phyloP scores from a whole-genome alignment of 2,113 vertebrate species.

The Fulica atra region DNA sequence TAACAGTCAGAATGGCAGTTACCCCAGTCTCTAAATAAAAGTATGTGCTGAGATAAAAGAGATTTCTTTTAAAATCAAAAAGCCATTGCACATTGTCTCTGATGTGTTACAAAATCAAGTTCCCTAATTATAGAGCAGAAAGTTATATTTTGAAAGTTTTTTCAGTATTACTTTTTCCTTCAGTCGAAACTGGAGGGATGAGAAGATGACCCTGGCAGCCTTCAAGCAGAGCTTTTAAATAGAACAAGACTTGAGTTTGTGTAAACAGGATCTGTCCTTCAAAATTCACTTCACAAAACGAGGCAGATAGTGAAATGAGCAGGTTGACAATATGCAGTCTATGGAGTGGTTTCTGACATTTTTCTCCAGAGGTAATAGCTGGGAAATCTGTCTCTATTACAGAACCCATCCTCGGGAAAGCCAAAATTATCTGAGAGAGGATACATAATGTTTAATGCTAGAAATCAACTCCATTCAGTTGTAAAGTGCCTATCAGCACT shows the following conservation, averaged over 20 bases:
- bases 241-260: background rate
- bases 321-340: background rate
- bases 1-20: background rate
- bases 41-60: background rate
- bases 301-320: background rate
- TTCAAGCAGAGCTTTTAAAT: background rate
- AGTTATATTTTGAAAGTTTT: background rate
- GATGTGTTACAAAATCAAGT: background rate
- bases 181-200: background rate
- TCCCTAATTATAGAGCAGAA: background rate
- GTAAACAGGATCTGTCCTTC: constrained; percentile 22
- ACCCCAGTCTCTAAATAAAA: background rate
- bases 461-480: constrained; percentile 34
- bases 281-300: background rate
- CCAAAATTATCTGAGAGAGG: constrained; percentile 20
- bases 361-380: background rate
- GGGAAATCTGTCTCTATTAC: background rate
- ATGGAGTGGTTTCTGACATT: background rate
- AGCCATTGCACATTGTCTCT: accelerated
- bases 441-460: background rate
- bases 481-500: constrained; percentile 57
- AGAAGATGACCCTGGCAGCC: background rate
- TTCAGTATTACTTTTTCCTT: too few species aligned
- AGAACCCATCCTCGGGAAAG: background rate
- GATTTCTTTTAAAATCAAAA: background rate